phyloP scores from a whole-genome alignment of 2,113 vertebrate species.

The Melanostigma gelatinosum region DNA sequence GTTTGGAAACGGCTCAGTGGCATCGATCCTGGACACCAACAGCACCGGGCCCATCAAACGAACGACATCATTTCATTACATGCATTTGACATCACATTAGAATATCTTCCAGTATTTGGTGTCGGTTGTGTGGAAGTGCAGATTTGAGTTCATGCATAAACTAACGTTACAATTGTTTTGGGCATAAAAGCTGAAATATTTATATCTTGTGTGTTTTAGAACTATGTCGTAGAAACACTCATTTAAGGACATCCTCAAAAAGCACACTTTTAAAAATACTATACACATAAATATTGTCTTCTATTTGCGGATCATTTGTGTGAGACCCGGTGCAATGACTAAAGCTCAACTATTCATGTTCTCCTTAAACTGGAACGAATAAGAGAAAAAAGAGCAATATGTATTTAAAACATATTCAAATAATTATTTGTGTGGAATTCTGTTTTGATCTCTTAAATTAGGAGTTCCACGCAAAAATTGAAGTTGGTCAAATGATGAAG shows the following conservation, averaged over 20 bases:
- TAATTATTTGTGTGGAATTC: neutral
- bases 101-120: too few species aligned
- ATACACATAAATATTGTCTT: too few species aligned
- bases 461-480: neutral
- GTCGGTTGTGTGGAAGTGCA: neutral
- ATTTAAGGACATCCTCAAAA: neutral
- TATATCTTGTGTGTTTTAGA: neutral
- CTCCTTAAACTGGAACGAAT: neutral
- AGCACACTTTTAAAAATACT: too few species aligned
- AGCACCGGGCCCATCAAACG: neutral
- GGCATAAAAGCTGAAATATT: neutral
- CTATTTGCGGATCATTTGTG: neutral
- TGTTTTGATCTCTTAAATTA: neutral
- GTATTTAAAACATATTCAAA: neutral
- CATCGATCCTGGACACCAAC: neutral
- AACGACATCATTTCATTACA: neutral
- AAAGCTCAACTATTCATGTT: neutral
- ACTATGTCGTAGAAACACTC: neutral
- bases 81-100: too few species aligned
- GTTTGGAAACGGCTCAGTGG: neutral
- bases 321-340: neutral
- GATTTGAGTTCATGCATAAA: neutral
- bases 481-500: neutral
- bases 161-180: neutral
- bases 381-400: neutral